Base-by-base conservation (phyloP, 1,140 invertebrate genomes). In the Caerostris extrusa region DNA sequence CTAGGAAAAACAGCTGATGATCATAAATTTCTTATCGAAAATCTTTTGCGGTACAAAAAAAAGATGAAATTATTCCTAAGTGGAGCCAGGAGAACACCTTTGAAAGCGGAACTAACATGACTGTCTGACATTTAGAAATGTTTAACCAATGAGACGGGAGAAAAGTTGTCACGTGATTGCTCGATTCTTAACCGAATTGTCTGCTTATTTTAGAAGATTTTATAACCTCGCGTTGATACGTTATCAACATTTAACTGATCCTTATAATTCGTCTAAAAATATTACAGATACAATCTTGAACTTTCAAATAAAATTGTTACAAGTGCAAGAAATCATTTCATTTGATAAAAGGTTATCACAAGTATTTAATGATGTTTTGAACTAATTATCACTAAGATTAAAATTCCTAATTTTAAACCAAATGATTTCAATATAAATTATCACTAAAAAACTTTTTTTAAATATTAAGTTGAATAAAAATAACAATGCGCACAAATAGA, bases 111-210 rank as follows among this genome's bases (percentile, higher is more conserved):
- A 61, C 34, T 61, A 60, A 87, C 58, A 60, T 87, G 85, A 64
- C 85, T 87, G 58, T 87, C 85, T 87, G 85, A 87, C 85, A 87
- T 87, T 87, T 87, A 87, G 57, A n/a, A 61, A 87, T n/a, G 85
- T 60, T 87, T 87, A 87, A 60, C 85, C 85, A 87, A 87, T 87
- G 17, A 87, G 50, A 58, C 12, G 19, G 58, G 17, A 19, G 85
- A 12, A 87, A 55, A 0, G 57, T 12, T 17, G 85, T 87, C 85
- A 87, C 58, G 85, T 87, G 85, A 87, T 60, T 87, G 34, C 34
- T 50, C 57, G 85, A 56, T 87, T 61, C 85, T 14, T 7, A 61
- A n/a, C 19, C 34, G n/a, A 60, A 60, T 50, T 61, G 56, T 87
- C 34, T 58, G 53, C 82, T 57, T 85, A 55, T 85, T 57, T 58